Conservation (phyloP, 2,888 invertebrate genomes). For the Phengaris alcon region DNA sequence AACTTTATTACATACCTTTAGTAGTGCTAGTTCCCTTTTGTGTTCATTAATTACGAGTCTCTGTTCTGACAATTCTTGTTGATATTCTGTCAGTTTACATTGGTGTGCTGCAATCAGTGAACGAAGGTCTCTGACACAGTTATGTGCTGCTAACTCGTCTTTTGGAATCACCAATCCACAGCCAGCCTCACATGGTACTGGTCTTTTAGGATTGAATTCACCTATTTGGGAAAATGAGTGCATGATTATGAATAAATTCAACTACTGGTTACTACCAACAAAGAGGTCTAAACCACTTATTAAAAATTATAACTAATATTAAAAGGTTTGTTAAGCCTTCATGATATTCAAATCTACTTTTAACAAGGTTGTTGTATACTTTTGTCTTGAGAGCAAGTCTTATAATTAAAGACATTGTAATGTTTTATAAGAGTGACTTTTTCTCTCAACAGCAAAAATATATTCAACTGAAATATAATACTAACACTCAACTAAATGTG, state of each 20-base stretch:
- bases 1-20: slow-evolving; percentile 81
- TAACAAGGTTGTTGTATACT: background rate
- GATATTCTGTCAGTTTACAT: slow-evolving; percentile 90
- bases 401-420: background rate
- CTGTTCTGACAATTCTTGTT: slow-evolving; percentile 91
- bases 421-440: no score
- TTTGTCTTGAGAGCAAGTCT: background rate
- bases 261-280: background rate
- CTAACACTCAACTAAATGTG: slow-evolving; percentile 94
- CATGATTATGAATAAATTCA: background rate
- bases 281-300: background rate
- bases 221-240: slow-evolving; percentile 47
- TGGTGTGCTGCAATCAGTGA: slow-evolving; percentile 91
- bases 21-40: slow-evolving; percentile 90
- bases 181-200: slow-evolving; percentile 94
- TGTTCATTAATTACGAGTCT: slow-evolving; percentile 93
- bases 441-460: background rate
- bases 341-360: background rate
- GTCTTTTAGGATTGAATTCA: slow-evolving; percentile 92
- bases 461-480: slow-evolving; percentile 52
- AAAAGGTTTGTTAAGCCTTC: slow-evolving; percentile 1
- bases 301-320: background rate
- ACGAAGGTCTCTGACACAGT: slow-evolving; percentile 93
- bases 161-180: slow-evolving; percentile 97
- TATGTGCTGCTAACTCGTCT: slow-evolving; percentile 95